Conservation (phyloP, 2,113 vertebrate genomes). For the Scophthalmus maximus region DNA sequence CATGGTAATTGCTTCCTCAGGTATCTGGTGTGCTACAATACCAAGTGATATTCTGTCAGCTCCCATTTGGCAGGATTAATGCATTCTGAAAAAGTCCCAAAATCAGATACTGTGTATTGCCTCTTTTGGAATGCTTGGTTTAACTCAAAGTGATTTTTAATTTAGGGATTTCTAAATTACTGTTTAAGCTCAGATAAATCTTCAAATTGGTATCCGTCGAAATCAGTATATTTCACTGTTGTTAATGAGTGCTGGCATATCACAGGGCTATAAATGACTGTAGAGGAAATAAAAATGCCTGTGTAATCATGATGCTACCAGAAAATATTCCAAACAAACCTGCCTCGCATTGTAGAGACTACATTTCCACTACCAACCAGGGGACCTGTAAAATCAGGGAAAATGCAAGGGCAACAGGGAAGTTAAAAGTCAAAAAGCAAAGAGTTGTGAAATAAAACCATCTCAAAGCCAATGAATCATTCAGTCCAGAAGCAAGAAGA, state of each 20-base stretch:
- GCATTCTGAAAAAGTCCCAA: slow-evolving; percentile 71
- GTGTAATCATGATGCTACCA: slow-evolving; percentile 36
- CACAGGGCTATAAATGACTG: slow-evolving; percentile 36
- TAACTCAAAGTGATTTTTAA: slow-evolving; percentile 80
- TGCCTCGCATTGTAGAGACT: not conserved
- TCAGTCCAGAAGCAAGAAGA: slow-evolving; percentile 64
- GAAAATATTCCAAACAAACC: slow-evolving; percentile 31
- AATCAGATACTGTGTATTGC: slow-evolving; percentile 73
- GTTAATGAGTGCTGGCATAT: slow-evolving; percentile 28
- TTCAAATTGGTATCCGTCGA: slow-evolving; percentile 50
- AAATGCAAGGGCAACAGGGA: slow-evolving; percentile 14
- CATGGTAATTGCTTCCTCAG: slow-evolving; percentile 82
- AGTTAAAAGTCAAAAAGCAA: slow-evolving; percentile 52
- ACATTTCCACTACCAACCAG: not conserved
- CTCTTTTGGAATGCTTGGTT: slow-evolving; percentile 73
- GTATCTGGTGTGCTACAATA: slow-evolving; percentile 67
- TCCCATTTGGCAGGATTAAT: slow-evolving; percentile 77
- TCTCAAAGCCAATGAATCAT: slow-evolving; percentile 66
- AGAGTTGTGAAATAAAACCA: slow-evolving; percentile 38
- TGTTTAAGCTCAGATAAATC: slow-evolving; percentile 60
- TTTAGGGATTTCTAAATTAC: slow-evolving; percentile 73
- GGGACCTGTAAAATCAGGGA: slow-evolving; percentile 23
- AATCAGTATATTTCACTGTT: slow-evolving; percentile 52
- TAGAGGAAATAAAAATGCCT: slow-evolving; percentile 29
- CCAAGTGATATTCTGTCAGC: slow-evolving; percentile 76